phyloP scores from a whole-genome alignment of 2,797 vertebrate species.

The Myotis planiceps region DNA sequence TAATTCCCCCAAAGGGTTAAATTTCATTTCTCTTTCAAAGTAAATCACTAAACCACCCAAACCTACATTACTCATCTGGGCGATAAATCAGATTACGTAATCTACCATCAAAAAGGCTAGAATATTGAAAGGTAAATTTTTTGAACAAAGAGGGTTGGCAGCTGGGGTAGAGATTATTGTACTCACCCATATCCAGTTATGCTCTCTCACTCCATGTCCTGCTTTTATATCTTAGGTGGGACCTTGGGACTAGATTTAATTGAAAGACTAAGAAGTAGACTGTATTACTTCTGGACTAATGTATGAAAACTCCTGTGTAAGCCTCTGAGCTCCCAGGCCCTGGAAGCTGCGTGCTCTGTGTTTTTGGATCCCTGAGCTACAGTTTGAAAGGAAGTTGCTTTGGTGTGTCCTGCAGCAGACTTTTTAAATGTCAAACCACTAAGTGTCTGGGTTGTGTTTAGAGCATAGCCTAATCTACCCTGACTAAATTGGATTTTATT shows the following conservation, averaged over 20 bases:
- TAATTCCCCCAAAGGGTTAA: background rate
- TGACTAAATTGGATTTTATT: background rate
- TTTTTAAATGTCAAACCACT: background rate
- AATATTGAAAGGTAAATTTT: background rate
- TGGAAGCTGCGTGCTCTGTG: background rate
- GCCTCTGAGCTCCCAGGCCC: background rate
- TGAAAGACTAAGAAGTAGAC: background rate
- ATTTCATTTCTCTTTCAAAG: constrained; percentile 61
- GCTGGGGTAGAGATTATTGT: background rate
- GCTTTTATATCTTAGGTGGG: background rate
- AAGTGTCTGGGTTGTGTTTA: background rate
- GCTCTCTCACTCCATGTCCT: background rate
- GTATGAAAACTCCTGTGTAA: background rate
- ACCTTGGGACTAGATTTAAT: background rate
- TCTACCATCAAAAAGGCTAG: background rate
- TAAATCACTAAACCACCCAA: constrained; percentile 32
- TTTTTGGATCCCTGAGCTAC: background rate
- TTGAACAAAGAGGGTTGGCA: background rate
- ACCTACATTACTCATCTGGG: constrained; percentile 1
- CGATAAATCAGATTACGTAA: constrained; percentile 48
- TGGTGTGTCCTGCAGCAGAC: background rate
- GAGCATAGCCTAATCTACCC: background rate
- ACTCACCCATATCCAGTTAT: background rate
- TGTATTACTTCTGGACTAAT: background rate
- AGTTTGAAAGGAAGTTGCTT: background rate